Conservation (phyloP, 2,888 invertebrate genomes). For the Tenodera sinensis region DNA sequence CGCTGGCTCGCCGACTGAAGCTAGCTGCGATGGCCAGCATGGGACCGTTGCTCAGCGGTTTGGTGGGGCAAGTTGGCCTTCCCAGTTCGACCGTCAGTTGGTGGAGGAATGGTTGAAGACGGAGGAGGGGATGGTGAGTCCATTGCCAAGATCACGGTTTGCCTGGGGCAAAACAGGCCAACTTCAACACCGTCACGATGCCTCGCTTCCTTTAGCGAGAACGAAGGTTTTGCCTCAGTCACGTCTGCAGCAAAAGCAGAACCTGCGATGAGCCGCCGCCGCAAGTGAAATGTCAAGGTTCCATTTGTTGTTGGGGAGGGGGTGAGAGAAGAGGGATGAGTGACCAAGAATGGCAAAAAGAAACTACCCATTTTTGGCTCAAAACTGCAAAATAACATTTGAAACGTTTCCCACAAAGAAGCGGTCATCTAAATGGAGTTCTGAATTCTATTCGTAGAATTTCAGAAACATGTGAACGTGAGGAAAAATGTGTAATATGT, state of each 20-base stretch:
- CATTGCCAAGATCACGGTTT: constrained; percentile 61
- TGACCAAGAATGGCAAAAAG: neutral
- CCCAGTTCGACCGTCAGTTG: constrained; percentile 25
- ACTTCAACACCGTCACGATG: neutral
- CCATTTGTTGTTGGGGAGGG: neutral
- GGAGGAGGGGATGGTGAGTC: constrained; percentile 30
- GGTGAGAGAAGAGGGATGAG: no score
- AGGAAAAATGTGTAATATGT: no score
- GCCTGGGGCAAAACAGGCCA: constrained; percentile 7
- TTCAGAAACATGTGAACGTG: no score
- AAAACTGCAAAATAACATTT: neutral
- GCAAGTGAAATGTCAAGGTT: neutral
- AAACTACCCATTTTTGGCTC: neutral
- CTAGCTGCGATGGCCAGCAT: constrained; percentile 37
- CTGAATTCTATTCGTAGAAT: no score
- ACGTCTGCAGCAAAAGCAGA: neutral
- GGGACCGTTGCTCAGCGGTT: constrained; percentile 40
- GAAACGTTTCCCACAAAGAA: neutral
- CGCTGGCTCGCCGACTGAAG: constrained; percentile 18
- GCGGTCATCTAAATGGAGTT: no score
- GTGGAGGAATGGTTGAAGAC: constrained; percentile 40
- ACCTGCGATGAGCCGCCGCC: neutral
- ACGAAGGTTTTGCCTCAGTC: neutral
- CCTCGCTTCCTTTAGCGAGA: neutral
- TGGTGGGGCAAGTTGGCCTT: constrained; percentile 45